Percentiles rank a stretch among this genome's conserved stretches.
Conservation (phyloP, 1,140 invertebrate species). For the Geopemphigus sp. region DNA sequence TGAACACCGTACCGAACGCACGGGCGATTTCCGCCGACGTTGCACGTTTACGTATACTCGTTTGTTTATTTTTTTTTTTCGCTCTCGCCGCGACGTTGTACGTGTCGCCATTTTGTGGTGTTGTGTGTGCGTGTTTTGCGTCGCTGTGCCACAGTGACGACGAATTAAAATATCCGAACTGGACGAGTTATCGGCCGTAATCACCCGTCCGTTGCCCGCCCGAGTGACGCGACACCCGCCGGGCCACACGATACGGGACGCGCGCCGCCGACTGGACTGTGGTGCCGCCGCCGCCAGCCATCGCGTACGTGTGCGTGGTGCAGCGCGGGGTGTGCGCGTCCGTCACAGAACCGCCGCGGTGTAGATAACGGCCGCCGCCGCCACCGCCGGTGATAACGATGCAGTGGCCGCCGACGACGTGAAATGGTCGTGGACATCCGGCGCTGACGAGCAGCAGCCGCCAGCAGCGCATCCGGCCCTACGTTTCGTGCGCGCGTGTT, state of each 20-base stretch:
- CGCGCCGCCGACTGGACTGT: conserved; percentile 44
- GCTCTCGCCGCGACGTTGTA: neutral
- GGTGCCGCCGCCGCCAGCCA: conserved; percentile 9
- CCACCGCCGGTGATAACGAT: conserved; percentile 10
- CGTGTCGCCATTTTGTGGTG: conserved; percentile 44
- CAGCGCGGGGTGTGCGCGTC: conserved; percentile 46
- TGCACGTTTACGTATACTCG: conserved; percentile 12
- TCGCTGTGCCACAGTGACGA: neutral
- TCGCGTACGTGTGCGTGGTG: neutral
- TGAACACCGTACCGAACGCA: conserved; percentile 17
- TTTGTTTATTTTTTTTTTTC: conserved; percentile 37
- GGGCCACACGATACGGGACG: conserved; percentile 41
- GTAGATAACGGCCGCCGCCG: conserved; percentile 44
- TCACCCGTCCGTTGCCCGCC: neutral
- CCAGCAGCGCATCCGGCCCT: neutral
- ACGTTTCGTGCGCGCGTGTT: neutral
- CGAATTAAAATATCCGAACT: no score
- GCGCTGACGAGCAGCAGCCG: conserved; percentile 23
- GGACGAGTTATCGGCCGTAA: no score
- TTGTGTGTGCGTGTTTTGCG: neutral
- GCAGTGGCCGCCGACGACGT: conserved; percentile 16
- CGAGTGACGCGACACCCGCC: conserved; percentile 1
- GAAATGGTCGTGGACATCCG: conserved; percentile 16
- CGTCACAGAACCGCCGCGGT: conserved; percentile 38
- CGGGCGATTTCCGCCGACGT: conserved; percentile 1